Conservation (phyloP, 2,888 invertebrate species). For the Dichetophora obliterata region DNA sequence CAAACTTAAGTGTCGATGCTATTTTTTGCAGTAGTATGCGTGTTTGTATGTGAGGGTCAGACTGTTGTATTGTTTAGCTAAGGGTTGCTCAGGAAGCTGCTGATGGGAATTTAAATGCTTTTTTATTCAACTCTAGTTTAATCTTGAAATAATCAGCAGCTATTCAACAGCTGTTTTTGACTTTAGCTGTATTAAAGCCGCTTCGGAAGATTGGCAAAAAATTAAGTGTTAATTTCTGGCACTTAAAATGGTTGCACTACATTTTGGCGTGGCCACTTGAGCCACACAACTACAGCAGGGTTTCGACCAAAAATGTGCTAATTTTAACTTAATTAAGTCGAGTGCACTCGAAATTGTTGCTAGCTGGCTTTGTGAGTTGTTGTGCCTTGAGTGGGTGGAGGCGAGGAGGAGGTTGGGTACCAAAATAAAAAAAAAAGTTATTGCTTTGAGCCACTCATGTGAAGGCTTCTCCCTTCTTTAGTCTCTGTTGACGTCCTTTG, state of each 20-base stretch:
- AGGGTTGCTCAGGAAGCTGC: background rate
- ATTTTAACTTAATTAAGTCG: slow-evolving; percentile 7
- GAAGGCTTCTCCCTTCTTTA: background rate
- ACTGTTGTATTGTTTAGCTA: background rate
- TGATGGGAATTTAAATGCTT: slow-evolving; percentile 2
- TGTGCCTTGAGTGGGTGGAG: background rate
- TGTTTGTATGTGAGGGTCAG: too few species aligned
- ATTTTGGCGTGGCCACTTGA: background rate
- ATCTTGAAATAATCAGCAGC: too few species aligned
- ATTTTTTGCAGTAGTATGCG: too few species aligned
- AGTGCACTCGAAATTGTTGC: background rate
- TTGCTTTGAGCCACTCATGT: slow-evolving; percentile 5
- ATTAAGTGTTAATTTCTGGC: slow-evolving; percentile 16
- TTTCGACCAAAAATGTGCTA: background rate
- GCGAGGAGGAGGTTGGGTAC: background rate
- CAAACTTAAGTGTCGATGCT: background rate
- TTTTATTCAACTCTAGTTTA: too few species aligned
- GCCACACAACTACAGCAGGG: background rate
- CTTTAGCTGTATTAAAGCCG: background rate
- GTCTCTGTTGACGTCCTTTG: background rate
- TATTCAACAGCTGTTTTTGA: slow-evolving; percentile 15
- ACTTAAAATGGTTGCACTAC: background rate
- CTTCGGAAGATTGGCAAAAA: background rate
- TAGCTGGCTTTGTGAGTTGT: background rate
- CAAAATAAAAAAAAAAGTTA: background rate